Evolutionary conservation across 2,797 vertebrate species (phyloP), one percentile per base, ranked within the genome.

Genomic region (Iguana delicatissima): DNA sequence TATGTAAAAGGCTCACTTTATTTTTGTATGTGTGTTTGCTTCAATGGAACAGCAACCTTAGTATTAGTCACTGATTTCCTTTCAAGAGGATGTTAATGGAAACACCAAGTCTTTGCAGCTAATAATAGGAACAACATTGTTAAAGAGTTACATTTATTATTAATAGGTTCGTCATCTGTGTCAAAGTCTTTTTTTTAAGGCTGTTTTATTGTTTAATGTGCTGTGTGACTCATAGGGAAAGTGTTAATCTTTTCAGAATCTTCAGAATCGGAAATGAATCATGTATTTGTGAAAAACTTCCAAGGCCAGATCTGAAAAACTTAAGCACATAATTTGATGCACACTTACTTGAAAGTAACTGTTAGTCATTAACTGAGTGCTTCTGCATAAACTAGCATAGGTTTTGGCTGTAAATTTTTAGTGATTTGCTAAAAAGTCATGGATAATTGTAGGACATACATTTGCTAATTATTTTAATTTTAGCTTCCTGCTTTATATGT

Each of bases 141-240:
- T 94, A 76, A 94, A 92, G 90, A 93, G 93, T 93, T 94, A 93
- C 76, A 93, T 91, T 92, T 92, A 92, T 90, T 93, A 93, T 94
- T 95, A 95, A 94, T 92, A 95, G 88, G 92, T 93, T 55, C 84
- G 95, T 95, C 91, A 92, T 84, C 77, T 87, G 86, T 1, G 38
- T 93, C 93, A 95, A 93, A 90, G 86, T 86, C 90, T 88, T 64
- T 50, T 50, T 86, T 90, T 81, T 85, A 0, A 88, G 72, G 92
- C 89, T 94, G 89, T 93, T 95, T 95, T 96, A 96, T 97, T 97
- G 96, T 96, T 97, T 94, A 92, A 92, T 96, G 95, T 94, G 94
- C 92, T 86, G 89, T 52, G 55, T 96, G 96, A 97, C 90, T 97
- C 96, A 97, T 92, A 92, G 95, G 95, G 94, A 96, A 97, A 96